Conservation (phyloP, 1,140 invertebrate species). For the Saccostrea glomerata region DNA sequence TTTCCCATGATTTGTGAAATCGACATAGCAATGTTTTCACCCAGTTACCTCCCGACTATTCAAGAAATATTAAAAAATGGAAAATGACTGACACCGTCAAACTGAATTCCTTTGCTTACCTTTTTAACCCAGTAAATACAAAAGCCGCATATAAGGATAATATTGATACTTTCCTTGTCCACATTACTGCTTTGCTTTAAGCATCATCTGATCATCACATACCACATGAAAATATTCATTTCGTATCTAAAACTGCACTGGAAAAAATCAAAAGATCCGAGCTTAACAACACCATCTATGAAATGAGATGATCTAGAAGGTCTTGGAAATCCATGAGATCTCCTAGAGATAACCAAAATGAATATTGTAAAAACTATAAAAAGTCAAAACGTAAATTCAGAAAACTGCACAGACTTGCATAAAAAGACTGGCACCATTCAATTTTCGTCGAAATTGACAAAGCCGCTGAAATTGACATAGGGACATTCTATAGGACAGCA, state of each 20-base stretch:
- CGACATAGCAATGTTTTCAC: too few relatives aligned
- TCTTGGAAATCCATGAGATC: not conserved
- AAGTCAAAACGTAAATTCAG: not conserved
- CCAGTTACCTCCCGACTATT: too few relatives aligned
- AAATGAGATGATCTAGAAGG: not conserved
- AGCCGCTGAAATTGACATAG: not conserved
- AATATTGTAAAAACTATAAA: not conserved
- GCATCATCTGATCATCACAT: not conserved
- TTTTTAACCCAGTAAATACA: not conserved
- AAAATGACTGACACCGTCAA: not conserved
- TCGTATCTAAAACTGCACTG: not conserved
- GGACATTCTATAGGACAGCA: not conserved
- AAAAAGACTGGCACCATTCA: not conserved
- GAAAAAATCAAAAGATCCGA: not conserved
- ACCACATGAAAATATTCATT: not conserved
- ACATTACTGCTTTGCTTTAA: not conserved
- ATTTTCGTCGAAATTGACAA: not conserved
- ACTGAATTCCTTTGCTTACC: not conserved
- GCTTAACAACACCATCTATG: not conserved
- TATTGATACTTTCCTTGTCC: not conserved
- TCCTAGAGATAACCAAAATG: not conserved
- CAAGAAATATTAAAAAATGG: not conserved
- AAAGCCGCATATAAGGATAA: not conserved
- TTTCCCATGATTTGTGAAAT: not conserved
- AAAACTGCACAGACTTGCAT: conserved; percentile 2